These are phyloP conservation scores for Solenodon paradoxus DNA, from an alignment of 2,113 vertebrate genomes.

Conservation along the genomic window DNA sequence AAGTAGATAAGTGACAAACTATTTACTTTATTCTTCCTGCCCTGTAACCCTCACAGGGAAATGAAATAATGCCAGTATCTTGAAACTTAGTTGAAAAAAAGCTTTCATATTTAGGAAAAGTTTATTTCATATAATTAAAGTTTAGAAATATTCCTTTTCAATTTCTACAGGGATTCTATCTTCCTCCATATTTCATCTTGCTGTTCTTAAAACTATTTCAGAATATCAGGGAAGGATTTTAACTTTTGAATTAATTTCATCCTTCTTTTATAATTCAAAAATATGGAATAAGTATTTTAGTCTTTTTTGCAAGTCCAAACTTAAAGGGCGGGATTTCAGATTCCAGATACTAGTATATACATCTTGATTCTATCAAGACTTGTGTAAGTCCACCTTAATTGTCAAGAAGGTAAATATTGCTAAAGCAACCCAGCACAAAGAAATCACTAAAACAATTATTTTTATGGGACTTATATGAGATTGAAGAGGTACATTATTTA, in stretches of 20 bases:
- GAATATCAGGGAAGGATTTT: not conserved
- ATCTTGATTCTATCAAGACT: not conserved
- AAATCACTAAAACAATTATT: not conserved
- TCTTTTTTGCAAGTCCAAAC: conserved; percentile 11
- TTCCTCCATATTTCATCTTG: conserved; percentile 2
- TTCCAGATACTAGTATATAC: not conserved
- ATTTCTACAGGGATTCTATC: not conserved
- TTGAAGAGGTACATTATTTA: not conserved
- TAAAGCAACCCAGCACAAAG: not conserved
- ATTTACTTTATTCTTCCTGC: conserved; percentile 49
- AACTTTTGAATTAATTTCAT: conserved; percentile 27
- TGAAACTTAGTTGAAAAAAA: conserved; percentile 41
- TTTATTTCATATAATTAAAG: conserved; percentile 47
- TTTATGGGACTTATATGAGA: not conserved
- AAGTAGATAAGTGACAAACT: conserved; percentile 67
- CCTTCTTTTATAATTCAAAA: not conserved
- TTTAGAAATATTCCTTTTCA: conserved; percentile 14
- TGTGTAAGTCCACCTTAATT: not conserved
- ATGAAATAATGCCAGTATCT: conserved; percentile 61
- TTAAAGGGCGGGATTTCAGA: not conserved
- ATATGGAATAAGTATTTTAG: not conserved
- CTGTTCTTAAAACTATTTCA: not conserved
- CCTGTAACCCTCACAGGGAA: conserved; percentile 34
- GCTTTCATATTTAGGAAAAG: conserved; percentile 52
- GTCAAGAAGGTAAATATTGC: not conserved